Conservation (phyloP, 2,888 invertebrate species). For the Electrophaes corylata region DNA sequence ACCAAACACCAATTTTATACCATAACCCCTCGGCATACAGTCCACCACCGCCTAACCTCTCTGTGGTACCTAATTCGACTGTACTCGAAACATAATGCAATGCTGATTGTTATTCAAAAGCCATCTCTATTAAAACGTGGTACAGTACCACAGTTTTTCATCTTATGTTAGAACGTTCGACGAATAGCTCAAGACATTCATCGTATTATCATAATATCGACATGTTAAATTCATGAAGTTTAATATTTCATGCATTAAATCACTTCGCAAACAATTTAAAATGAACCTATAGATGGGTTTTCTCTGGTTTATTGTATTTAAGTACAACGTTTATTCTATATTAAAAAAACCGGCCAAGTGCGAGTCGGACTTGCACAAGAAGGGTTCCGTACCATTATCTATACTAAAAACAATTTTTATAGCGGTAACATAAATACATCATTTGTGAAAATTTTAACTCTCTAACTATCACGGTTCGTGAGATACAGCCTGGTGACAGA, state of each 20-base stretch:
- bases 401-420: too few species aligned
- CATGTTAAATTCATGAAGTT: constrained; percentile 26
- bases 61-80: constrained; percentile 7
- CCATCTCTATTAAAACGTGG: constrained; percentile 11
- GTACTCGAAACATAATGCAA: constrained; percentile 8
- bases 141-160: constrained; percentile 13
- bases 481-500: too few species aligned
- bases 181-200: constrained; percentile 26
- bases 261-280: not conserved
- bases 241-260: constrained; percentile 12
- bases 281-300: not conserved
- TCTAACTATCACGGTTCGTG: too few species aligned
- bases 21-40: constrained; percentile 22
- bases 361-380: too few species aligned
- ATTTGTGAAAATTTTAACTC: too few species aligned
- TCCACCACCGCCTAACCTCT: constrained; percentile 3
- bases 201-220: constrained; percentile 30
- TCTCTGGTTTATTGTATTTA: too few species aligned
- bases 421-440: too few species aligned
- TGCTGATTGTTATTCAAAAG: constrained; percentile 12
- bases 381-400: too few species aligned
- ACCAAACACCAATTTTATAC: constrained; percentile 19
- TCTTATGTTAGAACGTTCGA: constrained; percentile 13
- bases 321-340: too few species aligned
- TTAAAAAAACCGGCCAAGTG: too few species aligned